Evolutionary conservation across 2,113 vertebrate species (phyloP).

Genomic region (Thymallus thymallus): DNA sequence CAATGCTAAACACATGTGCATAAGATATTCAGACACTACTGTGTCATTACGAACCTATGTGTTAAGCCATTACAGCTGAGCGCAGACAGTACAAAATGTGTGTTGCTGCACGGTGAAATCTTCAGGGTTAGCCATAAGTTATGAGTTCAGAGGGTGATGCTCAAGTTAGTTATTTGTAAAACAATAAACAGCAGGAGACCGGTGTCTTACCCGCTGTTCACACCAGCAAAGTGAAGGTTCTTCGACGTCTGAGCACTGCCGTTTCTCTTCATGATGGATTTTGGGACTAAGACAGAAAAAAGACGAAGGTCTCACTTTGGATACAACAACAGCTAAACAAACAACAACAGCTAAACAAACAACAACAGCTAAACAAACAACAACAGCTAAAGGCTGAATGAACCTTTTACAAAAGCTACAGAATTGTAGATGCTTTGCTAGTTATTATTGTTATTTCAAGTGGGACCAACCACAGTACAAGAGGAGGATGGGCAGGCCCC

Average conservation of each 20-base stretch:
- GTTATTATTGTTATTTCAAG: no score
- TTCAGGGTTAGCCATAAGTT: not conserved
- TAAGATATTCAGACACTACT: not conserved
- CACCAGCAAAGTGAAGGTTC: constrained; percentile 85
- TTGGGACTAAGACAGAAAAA: constrained; percentile 72
- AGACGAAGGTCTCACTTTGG: no score
- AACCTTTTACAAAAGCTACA: not conserved
- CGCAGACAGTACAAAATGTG: no score
- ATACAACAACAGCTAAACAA: not conserved
- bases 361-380: not conserved
- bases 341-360: not conserved
- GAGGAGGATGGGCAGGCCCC: no score
- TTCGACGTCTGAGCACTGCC: constrained; percentile 76
- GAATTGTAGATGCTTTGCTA: no score
- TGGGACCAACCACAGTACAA: no score
- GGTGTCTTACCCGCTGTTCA: constrained; percentile 87
- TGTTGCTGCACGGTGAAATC: not conserved
- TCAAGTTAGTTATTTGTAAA: not conserved
- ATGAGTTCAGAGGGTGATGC: constrained; percentile 9
- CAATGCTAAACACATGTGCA: constrained; percentile 62
- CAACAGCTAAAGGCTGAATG: not conserved
- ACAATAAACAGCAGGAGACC: not conserved
- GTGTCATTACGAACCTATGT: no score
- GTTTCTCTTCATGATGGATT: constrained; percentile 86
- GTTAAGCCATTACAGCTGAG: no score